Evolutionary conservation across 2,797 vertebrate species (phyloP).

Genomic region (Microtus californicus): DNA sequence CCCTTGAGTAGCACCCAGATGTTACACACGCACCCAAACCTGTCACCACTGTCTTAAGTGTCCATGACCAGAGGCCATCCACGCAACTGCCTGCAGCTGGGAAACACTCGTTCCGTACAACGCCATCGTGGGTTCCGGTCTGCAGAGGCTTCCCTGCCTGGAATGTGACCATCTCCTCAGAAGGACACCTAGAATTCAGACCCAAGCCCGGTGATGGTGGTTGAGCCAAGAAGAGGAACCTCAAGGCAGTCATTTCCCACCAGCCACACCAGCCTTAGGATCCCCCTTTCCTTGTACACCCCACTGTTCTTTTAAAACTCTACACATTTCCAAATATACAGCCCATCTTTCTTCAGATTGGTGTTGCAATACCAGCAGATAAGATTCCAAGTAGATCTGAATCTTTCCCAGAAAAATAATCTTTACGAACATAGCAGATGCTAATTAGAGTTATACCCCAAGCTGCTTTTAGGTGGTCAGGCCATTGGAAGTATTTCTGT

Average conservation of each 20-base stretch:
- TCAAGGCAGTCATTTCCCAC: background rate
- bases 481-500: background rate
- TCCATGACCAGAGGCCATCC: background rate
- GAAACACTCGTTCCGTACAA: background rate
- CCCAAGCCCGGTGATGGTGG: background rate
- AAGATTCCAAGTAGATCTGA: slow-evolving; percentile 18
- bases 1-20: background rate
- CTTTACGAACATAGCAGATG: background rate
- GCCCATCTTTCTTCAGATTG: background rate
- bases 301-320: background rate
- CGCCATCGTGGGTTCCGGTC: accelerated
- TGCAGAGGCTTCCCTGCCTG: background rate
- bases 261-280: background rate
- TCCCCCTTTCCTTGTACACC: background rate
- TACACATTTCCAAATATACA: slow-evolving; percentile 15
- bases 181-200: background rate
- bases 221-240: background rate
- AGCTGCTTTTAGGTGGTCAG: background rate
- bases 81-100: background rate
- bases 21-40: background rate
- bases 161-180: background rate
- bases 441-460: background rate
- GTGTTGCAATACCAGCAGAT: background rate
- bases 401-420: background rate
- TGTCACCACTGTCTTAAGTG: background rate